A percentile compares a stretch with the other conserved stretches of the same genome.
Conservation (phyloP, 1,140 invertebrate species). For the Pteromalus puparum region DNA sequence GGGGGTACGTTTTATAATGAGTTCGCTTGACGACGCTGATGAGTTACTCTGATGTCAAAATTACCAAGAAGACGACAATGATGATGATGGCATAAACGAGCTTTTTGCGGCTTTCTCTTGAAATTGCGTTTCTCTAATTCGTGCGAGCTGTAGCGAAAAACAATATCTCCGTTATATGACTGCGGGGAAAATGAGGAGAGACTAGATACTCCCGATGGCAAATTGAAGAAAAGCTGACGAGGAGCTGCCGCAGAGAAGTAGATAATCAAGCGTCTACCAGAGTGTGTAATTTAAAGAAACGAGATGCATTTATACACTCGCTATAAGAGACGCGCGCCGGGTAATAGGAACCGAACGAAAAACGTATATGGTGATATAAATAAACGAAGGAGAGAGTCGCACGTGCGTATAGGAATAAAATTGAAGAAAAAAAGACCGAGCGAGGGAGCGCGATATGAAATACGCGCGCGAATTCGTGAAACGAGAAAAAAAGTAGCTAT, state of each 20-base stretch:
- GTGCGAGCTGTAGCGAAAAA: not conserved
- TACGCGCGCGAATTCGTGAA: not conserved
- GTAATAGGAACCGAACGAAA: not conserved
- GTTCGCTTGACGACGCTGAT: not conserved
- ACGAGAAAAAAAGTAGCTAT: slow-evolving; percentile 5
- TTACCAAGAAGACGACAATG: not conserved
- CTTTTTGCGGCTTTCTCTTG: not conserved
- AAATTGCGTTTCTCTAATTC: slow-evolving; percentile 4
- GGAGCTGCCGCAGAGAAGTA: not conserved
- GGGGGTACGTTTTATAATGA: not conserved
- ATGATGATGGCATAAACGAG: not conserved
- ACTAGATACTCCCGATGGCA: not conserved
- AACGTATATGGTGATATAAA: not conserved
- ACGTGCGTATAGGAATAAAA: not conserved
- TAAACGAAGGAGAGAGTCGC: not conserved
- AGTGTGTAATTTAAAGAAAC: slow-evolving; percentile 36
- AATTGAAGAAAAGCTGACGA: slow-evolving; percentile 19
- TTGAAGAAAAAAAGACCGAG: not conserved
- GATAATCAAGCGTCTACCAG: not conserved
- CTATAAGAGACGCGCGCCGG: not conserved
- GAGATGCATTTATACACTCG: no score
- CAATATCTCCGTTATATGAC: not conserved
- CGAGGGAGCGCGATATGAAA: not conserved
- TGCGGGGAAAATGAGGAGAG: not conserved
- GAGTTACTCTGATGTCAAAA: not conserved